Conservation (phyloP, 2,888 invertebrate species). For the Eucera pruinosa region DNA sequence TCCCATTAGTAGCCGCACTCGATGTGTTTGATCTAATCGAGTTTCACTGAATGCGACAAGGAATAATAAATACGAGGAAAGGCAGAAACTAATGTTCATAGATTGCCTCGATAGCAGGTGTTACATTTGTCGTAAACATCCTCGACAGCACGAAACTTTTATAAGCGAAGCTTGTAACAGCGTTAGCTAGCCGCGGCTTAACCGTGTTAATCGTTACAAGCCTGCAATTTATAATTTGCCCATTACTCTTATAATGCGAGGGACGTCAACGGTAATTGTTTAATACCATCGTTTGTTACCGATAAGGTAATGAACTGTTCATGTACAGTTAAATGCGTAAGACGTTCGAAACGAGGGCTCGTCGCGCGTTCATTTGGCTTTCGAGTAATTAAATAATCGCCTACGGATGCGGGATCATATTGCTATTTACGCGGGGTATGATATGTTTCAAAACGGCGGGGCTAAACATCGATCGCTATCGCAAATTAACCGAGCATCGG, state of each 20-base stretch:
- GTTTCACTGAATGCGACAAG: too few species aligned
- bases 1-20: too few species aligned
- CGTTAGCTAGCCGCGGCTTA: not conserved
- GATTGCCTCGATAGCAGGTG: not conserved
- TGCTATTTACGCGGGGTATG: too few species aligned
- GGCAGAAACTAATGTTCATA: not conserved
- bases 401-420: slow-evolving; percentile 5
- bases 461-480: too few species aligned
- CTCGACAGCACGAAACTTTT: not conserved
- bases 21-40: too few species aligned
- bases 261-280: slow-evolving; percentile 6
- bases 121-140: not conserved
- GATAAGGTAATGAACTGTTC: not conserved
- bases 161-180: not conserved
- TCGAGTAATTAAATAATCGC: too few species aligned
- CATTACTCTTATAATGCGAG: not conserved
- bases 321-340: too few species aligned
- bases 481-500: too few species aligned
- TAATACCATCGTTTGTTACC: slow-evolving; percentile 5
- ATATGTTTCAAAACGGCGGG: too few species aligned
- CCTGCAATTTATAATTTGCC: not conserved
- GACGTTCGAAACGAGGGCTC: not conserved
- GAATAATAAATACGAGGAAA: not conserved
- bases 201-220: not conserved
- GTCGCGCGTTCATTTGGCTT: too few species aligned